Evolutionary conservation across 1,140 invertebrate genomes (phyloP).

Genomic region (Elysia chlorotica): DNA sequence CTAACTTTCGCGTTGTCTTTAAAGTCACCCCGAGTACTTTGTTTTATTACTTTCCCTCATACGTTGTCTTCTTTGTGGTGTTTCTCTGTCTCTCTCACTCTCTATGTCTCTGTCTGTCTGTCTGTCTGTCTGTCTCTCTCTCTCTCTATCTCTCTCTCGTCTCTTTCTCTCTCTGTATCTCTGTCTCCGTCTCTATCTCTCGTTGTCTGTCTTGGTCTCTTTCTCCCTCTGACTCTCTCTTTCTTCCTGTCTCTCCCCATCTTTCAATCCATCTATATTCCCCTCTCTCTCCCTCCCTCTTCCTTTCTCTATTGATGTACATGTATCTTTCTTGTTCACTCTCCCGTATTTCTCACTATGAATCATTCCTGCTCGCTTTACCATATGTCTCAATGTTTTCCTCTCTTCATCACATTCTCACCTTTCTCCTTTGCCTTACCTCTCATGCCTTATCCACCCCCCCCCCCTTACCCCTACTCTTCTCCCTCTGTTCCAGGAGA

Average conservation of each 20-base stretch:
- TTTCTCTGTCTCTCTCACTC: too few relatives aligned
- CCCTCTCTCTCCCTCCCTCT: background rate
- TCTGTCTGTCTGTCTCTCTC: background rate
- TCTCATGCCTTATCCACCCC: background rate
- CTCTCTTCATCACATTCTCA: background rate
- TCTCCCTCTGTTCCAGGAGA: constrained; percentile 16
- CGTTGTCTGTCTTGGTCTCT: background rate
- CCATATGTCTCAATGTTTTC: background rate
- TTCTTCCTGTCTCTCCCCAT: background rate
- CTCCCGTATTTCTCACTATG: background rate
- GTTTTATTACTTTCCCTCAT: too few relatives aligned
- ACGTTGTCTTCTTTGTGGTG: too few relatives aligned
- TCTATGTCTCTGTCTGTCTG: background rate
- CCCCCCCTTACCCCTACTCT: background rate
- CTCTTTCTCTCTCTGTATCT: background rate
- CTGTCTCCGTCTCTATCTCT: background rate
- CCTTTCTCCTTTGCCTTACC: background rate
- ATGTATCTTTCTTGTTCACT: background rate
- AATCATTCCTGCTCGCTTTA: background rate
- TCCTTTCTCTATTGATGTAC: background rate
- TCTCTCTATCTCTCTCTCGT: background rate
- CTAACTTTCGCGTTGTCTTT: too few relatives aligned
- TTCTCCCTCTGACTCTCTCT: background rate
- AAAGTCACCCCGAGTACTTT: too few relatives aligned
- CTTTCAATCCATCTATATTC: background rate